phyloP scores from a whole-genome alignment of 2,888 invertebrate genomes.

The Scaptomyza cyrtandrae region DNA sequence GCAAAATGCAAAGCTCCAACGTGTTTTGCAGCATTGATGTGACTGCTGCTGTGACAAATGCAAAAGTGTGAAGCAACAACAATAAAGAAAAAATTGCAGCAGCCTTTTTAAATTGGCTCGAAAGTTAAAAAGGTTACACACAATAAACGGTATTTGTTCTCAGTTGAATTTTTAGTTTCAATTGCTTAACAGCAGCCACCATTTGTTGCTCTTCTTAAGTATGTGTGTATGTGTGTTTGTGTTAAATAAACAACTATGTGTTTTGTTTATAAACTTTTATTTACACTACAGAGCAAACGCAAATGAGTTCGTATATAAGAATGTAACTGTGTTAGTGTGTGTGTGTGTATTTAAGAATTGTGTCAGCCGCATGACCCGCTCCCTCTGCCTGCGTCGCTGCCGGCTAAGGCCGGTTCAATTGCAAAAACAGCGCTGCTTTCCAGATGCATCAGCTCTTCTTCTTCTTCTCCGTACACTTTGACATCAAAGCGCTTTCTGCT shows the following conservation, averaged over 20 bases:
- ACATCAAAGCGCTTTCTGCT: slow-evolving; percentile 18
- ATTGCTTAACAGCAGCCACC: slow-evolving; percentile 50
- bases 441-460: slow-evolving; percentile 23
- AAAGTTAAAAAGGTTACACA: slow-evolving; percentile 29
- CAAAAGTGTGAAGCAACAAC: slow-evolving; percentile 34
- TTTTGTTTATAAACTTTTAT: slow-evolving; percentile 74
- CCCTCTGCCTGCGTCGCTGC: slow-evolving; percentile 28
- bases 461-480: slow-evolving; percentile 22
- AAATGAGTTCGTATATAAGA: slow-evolving; percentile 9
- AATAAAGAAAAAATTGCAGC: slow-evolving; percentile 15
- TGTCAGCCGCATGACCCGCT: slow-evolving; percentile 49
- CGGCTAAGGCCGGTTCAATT: slow-evolving; percentile 53
- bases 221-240: slow-evolving; percentile 32
- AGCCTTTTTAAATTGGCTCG: slow-evolving; percentile 24
- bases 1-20: slow-evolving; percentile 57
- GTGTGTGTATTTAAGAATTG: slow-evolving; percentile 36
- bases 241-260: slow-evolving; percentile 67
- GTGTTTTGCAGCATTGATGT: slow-evolving; percentile 16
- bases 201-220: slow-evolving; percentile 49
- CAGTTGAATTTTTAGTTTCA: slow-evolving; percentile 26
- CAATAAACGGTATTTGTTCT: slow-evolving; percentile 55
- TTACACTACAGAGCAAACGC: slow-evolving; percentile 30
- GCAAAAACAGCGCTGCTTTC: slow-evolving; percentile 21
- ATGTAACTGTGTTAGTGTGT: slow-evolving; percentile 6
- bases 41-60: slow-evolving; percentile 53